Conservation (phyloP, 2,797 vertebrate genomes). For the Sebastes hubbsi region DNA sequence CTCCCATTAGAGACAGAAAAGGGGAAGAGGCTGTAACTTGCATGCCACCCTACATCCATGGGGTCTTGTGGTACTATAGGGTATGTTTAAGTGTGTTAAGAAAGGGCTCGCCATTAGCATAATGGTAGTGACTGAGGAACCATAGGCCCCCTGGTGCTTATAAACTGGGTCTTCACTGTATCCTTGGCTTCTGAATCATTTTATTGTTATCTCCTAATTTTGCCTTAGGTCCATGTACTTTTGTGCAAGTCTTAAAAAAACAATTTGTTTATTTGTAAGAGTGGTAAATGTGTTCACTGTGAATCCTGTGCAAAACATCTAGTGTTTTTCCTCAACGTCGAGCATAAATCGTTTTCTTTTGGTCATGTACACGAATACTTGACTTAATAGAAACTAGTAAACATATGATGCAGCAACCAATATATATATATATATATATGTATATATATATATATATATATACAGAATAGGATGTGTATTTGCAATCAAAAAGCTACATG, state of each 20-base stretch:
- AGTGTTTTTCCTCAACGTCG: not conserved
- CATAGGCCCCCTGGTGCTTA: constrained; percentile 63
- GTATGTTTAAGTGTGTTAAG: constrained; percentile 62
- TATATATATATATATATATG: not conserved
- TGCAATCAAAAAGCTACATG: not conserved
- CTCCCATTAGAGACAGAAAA: constrained; percentile 67
- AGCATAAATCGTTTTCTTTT: not conserved
- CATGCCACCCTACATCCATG: constrained; percentile 70
- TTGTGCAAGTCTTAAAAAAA: constrained; percentile 19
- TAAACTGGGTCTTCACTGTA: constrained; percentile 56
- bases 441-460: too few relatives aligned
- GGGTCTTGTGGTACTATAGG: constrained; percentile 66
- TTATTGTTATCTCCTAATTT: constrained; percentile 55
- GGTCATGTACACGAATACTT: not conserved
- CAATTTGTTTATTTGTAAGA: constrained; percentile 2
- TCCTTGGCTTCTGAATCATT: constrained; percentile 40
- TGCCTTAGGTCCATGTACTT: constrained; percentile 47
- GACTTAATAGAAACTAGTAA: not conserved
- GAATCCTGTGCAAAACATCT: not conserved
- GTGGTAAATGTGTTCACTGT: not conserved
- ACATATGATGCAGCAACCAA: not conserved
- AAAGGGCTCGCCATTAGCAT: constrained; percentile 67
- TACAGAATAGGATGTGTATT: too few relatives aligned
- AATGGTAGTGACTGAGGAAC: constrained; percentile 76
- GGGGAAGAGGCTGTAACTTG: constrained; percentile 59